Evolutionary conservation across 2,797 vertebrate species (phyloP).

Genomic region (Myioborus melanocephalus): DNA sequence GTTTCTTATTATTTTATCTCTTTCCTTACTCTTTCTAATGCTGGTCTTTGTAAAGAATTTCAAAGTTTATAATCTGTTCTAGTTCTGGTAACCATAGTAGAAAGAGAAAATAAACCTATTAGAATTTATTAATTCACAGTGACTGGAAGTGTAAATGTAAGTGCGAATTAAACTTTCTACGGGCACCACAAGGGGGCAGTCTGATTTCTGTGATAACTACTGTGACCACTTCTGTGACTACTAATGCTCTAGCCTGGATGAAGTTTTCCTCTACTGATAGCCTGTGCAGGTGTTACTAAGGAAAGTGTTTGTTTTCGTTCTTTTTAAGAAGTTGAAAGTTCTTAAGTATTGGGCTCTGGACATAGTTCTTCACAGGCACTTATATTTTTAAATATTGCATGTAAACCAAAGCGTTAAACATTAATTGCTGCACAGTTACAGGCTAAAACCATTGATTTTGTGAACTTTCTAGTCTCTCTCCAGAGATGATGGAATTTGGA

Average conservation of each 20-base stretch:
- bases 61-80: not conserved
- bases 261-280: not conserved
- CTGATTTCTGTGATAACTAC: not conserved
- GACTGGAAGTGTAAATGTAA: not conserved
- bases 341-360: not conserved
- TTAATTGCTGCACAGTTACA: not conserved
- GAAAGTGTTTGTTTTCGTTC: not conserved
- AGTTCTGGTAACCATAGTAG: not conserved
- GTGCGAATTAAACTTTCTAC: not conserved
- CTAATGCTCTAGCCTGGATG: not conserved
- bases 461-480: not conserved
- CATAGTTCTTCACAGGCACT: not conserved
- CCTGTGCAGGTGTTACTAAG: not conserved
- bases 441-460: not conserved
- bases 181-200: conserved; percentile 30
- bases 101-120: not conserved
- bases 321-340: not conserved
- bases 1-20: not conserved
- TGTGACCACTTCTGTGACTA: not conserved
- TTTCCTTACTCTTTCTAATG: not conserved
- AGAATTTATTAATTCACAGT: not conserved
- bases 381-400: not conserved
- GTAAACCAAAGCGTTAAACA: not conserved
- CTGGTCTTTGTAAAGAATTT: not conserved
- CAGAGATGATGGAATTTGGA: not conserved